Conservation (phyloP, 2,113 vertebrate genomes). For the Forbesichthys agassizii region DNA sequence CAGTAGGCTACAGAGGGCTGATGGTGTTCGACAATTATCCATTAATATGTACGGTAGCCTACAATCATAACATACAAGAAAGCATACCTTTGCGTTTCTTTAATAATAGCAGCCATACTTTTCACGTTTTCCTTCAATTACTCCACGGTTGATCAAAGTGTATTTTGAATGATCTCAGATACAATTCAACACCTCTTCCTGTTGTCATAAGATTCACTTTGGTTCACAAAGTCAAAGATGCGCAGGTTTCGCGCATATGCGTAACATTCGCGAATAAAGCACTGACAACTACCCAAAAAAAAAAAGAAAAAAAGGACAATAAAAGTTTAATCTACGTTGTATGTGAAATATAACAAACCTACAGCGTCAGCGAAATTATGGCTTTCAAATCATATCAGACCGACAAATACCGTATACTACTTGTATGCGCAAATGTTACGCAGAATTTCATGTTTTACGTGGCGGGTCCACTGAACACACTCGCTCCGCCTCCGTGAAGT, state of each 20-base stretch:
- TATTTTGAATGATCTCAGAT: slow-evolving; percentile 20
- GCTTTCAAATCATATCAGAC: too few species aligned
- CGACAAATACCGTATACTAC: too few species aligned
- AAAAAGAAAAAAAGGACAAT: not conserved
- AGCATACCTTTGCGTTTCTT: slow-evolving; percentile 77
- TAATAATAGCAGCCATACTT: slow-evolving; percentile 74
- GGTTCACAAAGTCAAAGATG: slow-evolving; percentile 40
- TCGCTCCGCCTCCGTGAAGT: too few species aligned
- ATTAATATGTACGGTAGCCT: too few species aligned
- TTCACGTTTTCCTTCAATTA: not conserved
- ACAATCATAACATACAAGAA: not conserved
- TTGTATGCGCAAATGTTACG: too few species aligned
- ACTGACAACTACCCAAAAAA: not conserved
- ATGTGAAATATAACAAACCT: too few species aligned
- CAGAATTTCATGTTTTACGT: too few species aligned
- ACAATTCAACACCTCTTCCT: slow-evolving; percentile 45
- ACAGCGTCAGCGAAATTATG: too few species aligned
- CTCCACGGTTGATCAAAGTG: not conserved
- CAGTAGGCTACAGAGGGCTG: too few species aligned
- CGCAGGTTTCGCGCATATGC: slow-evolving; percentile 18
- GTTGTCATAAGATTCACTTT: slow-evolving; percentile 46
- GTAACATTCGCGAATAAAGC: not conserved
- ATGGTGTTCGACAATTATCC: too few species aligned
- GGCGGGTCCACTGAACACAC: too few species aligned
- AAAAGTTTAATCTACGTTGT: too few species aligned